Base-by-base conservation (phyloP, 2,888 invertebrate species). In the Chymomyza fuscimana region DNA sequence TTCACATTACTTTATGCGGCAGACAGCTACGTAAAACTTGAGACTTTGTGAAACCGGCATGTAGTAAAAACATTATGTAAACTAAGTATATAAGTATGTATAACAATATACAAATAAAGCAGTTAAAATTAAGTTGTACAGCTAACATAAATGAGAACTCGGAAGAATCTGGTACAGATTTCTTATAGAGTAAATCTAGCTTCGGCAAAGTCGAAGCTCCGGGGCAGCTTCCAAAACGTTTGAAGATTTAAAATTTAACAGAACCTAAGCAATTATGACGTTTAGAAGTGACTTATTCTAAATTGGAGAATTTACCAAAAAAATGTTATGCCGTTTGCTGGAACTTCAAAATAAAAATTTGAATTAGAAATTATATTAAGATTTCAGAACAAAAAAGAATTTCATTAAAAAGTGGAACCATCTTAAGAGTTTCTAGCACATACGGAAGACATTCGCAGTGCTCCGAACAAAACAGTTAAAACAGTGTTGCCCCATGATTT, bases 201-300 rank as follows among this genome's bases (percentile, higher is more conserved):
- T 63, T 76, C 63, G 76, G 65, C 40, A 46, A 51, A 12, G 51
- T 15, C 63, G 64, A 64, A 50, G 4, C n/a, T 19, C 9, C 5
- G 10, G 25, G 62, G 54, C 29, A 59, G 36, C 16, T 66, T 66
- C 22, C 46, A 60, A 22, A 4, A 10, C 6, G 4, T 12, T 46
- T 12, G 12, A 46, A 12, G 12, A 46, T 46, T 46, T 46, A 0
- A 46, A 32, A 32, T 32, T 32, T 6, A 32, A 25, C 25, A 25
- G 25, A 25, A 25, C 25, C 25, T 25, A 32, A 32, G 32, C 32
- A 32, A 25, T 4, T 25, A 25, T 25, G 0, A 3, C 25, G 25
- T 25, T 25, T 4, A 25, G 25, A 25, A 25, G 25, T 1, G 3
- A 25, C 4, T 25, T 25, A 25, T 25, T 4, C 25, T 25, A 25